phyloP scores from a whole-genome alignment of 2,888 invertebrate genomes.

The Diarsia rubi region DNA sequence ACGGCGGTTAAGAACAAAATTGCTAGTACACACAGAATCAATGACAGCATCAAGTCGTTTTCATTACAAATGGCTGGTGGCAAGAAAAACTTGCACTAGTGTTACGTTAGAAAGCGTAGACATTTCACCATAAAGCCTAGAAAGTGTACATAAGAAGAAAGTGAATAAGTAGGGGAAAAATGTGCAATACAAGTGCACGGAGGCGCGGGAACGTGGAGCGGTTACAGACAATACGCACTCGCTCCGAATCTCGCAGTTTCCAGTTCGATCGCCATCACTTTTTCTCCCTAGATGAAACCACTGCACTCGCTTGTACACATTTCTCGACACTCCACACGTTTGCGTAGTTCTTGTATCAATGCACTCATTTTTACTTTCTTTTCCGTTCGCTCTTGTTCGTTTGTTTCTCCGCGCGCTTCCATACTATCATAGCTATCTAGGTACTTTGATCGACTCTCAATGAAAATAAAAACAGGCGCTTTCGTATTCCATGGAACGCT shows the following conservation, averaged over 20 bases:
- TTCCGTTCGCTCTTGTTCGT: slow-evolving; percentile 88
- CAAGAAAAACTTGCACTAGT: slow-evolving; percentile 89
- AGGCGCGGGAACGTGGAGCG: slow-evolving; percentile 77
- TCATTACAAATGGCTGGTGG: slow-evolving; percentile 83
- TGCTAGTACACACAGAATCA: slow-evolving; percentile 66
- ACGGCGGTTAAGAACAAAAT: slow-evolving; percentile 60
- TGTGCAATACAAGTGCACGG: slow-evolving; percentile 81
- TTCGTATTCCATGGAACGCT: slow-evolving; percentile 61
- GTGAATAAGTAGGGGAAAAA: slow-evolving; percentile 89
- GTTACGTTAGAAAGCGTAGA: slow-evolving; percentile 89
- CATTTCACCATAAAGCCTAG: slow-evolving; percentile 90
- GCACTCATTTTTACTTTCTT: slow-evolving; percentile 91
- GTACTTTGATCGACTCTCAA: slow-evolving; percentile 60
- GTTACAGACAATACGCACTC: slow-evolving; percentile 77
- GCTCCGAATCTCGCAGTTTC: slow-evolving; percentile 81
- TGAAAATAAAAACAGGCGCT: slow-evolving; percentile 76
- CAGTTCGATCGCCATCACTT: slow-evolving; percentile 84
- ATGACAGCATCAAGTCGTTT: slow-evolving; percentile 85
- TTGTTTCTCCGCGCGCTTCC: slow-evolving; percentile 75
- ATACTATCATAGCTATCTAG: slow-evolving; percentile 63
- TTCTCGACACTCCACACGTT: slow-evolving; percentile 83
- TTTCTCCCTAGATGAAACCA: slow-evolving; percentile 84
- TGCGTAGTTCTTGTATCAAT: slow-evolving; percentile 87
- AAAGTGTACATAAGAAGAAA: slow-evolving; percentile 90
- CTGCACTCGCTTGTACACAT: slow-evolving; percentile 82